Conservation (phyloP, 2,797 vertebrate species). For the Tokudaia tokunoshimensis region DNA sequence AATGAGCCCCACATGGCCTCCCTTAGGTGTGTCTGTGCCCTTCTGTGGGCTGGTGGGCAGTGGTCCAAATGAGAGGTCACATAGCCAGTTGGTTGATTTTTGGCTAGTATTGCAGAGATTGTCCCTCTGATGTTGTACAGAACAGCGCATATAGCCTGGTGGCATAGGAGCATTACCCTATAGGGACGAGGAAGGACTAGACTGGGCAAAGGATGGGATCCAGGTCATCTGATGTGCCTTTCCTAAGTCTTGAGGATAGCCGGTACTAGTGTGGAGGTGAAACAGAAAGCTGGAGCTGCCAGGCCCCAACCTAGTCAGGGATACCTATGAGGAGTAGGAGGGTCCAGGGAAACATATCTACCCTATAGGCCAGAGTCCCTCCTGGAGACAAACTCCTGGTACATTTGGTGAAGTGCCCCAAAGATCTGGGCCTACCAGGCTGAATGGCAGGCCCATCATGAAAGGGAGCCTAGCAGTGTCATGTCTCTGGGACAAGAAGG, state of each 20-base stretch:
- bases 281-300: neutral
- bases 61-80: neutral
- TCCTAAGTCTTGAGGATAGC: neutral
- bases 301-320: neutral
- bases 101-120: neutral
- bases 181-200: too few species aligned
- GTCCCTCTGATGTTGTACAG: neutral
- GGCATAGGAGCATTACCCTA: neutral
- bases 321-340: neutral
- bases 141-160: neutral
- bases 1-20: rapidly evolving
- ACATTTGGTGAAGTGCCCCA: neutral
- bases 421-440: too few species aligned
- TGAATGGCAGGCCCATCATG: neutral
- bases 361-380: neutral
- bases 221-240: too few species aligned
- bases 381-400: neutral
- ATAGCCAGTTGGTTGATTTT: neutral
- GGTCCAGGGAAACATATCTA: neutral
- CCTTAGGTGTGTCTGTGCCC: neutral
- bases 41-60: neutral
- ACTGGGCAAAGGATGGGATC: neutral
- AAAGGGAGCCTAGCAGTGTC: neutral
- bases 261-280: neutral
- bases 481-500: rapidly evolving